Evolutionary conservation across 2,888 invertebrate genomes (phyloP).

Genomic region (Conistra vaccinii): DNA sequence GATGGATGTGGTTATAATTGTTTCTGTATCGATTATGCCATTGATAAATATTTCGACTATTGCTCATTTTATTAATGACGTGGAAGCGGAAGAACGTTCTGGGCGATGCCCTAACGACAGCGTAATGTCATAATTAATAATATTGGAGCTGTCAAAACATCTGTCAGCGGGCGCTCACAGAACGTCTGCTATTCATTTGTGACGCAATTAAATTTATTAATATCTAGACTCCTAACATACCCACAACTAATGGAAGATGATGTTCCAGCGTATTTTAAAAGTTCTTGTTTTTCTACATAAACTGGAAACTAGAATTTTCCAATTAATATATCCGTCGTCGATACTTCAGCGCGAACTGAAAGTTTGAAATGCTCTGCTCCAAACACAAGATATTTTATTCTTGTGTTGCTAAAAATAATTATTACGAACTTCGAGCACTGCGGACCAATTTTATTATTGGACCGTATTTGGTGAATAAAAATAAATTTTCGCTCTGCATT

Average conservation of each 20-base stretch:
- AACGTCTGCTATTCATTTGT: slow-evolving; percentile 79
- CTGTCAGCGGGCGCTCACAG: slow-evolving; percentile 79
- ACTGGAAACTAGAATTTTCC: slow-evolving; percentile 38
- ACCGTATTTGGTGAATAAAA: slow-evolving; percentile 67
- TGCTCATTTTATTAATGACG: slow-evolving; percentile 90
- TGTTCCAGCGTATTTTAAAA: slow-evolving; percentile 29
- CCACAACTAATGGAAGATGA: slow-evolving; percentile 45
- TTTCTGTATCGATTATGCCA: slow-evolving; percentile 91
- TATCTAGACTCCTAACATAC: slow-evolving; percentile 37
- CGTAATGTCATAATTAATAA: slow-evolving; percentile 90
- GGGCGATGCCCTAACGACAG: slow-evolving; percentile 86
- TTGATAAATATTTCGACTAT: slow-evolving; percentile 90
- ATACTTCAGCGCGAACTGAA: slow-evolving; percentile 52
- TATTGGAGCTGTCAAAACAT: slow-evolving; percentile 89
- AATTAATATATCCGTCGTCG: slow-evolving; percentile 61
- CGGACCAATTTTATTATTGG: slow-evolving; percentile 65
- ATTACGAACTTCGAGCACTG: slow-evolving; percentile 52
- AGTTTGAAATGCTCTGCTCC: slow-evolving; percentile 56
- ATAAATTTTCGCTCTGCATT: slow-evolving; percentile 67
- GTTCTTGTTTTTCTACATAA: slow-evolving; percentile 26
- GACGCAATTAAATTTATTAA: slow-evolving; percentile 81
- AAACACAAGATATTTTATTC: slow-evolving; percentile 61
- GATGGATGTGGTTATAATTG: slow-evolving; percentile 91
- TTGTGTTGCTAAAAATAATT: slow-evolving; percentile 65
- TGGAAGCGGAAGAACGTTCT: slow-evolving; percentile 88